phyloP scores from a whole-genome alignment of 2,888 invertebrate genomes.

The Parochlus steinenii region DNA sequence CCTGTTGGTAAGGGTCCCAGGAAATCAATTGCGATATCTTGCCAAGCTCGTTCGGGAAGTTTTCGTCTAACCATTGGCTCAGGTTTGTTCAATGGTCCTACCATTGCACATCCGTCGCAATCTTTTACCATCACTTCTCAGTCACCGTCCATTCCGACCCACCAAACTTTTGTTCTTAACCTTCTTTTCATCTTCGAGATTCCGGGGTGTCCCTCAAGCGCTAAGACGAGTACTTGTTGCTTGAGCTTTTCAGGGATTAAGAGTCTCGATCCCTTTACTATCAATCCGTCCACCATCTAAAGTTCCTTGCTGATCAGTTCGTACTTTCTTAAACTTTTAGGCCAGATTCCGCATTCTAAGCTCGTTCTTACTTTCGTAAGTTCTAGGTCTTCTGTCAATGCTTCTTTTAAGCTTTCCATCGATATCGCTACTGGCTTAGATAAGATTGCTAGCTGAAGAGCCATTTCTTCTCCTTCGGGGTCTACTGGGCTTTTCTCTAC shows the following conservation, averaged over 20 bases:
- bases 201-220: conserved; percentile 23
- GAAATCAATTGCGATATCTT: conserved; percentile 19
- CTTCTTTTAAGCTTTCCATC: no score
- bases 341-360: no score
- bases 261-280: conserved; percentile 15
- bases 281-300: not conserved
- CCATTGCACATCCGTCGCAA: conserved; percentile 12
- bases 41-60: no score
- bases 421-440: no score
- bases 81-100: no score
- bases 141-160: conserved; percentile 22
- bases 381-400: no score
- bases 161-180: conserved; percentile 24
- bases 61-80: no score
- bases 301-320: conserved; percentile 2
- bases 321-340: no score
- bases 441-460: no score
- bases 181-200: conserved; percentile 22
- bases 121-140: conserved; percentile 16
- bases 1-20: conserved; percentile 18
- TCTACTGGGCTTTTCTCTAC: no score
- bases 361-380: no score
- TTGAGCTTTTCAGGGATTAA: conserved; percentile 15
- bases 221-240: conserved; percentile 16
- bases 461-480: no score